Evolutionary conservation across 2,113 vertebrate genomes (phyloP).

Genomic region (Calypte anna): DNA sequence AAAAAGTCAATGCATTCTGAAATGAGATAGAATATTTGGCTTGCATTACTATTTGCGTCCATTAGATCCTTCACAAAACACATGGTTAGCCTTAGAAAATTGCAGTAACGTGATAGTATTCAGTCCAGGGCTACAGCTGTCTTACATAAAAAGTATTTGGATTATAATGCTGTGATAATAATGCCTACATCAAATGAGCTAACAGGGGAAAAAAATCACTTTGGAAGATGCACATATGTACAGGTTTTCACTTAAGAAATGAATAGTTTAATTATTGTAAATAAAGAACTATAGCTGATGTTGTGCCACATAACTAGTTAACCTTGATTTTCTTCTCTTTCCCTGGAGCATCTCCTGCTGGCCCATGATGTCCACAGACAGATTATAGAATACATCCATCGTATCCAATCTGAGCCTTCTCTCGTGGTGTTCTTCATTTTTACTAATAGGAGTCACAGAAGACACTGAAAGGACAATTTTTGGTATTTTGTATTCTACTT

Average conservation of each 20-base stretch:
- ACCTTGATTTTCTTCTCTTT: not conserved
- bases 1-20: not conserved
- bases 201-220: not conserved
- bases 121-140: not conserved
- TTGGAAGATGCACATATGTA: not conserved
- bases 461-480: not conserved
- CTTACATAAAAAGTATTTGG: not conserved
- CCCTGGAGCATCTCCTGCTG: not conserved
- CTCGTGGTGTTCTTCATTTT: not conserved
- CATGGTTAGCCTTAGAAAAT: not conserved
- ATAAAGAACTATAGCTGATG: not conserved
- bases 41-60: not conserved
- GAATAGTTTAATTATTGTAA: not conserved
- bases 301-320: not conserved
- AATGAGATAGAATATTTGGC: not conserved
- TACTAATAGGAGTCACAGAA: not conserved
- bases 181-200: not conserved
- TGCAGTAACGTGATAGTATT: accelerated
- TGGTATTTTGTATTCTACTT: not conserved
- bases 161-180: not conserved
- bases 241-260: not conserved
- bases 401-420: not conserved
- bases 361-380: not conserved
- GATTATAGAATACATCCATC: not conserved
- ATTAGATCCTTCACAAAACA: not conserved